Evolutionary conservation across 1,140 invertebrate species (phyloP), one percentile per base, ranked within the genome.

Genomic region (Drosophila trapezifrons): DNA sequence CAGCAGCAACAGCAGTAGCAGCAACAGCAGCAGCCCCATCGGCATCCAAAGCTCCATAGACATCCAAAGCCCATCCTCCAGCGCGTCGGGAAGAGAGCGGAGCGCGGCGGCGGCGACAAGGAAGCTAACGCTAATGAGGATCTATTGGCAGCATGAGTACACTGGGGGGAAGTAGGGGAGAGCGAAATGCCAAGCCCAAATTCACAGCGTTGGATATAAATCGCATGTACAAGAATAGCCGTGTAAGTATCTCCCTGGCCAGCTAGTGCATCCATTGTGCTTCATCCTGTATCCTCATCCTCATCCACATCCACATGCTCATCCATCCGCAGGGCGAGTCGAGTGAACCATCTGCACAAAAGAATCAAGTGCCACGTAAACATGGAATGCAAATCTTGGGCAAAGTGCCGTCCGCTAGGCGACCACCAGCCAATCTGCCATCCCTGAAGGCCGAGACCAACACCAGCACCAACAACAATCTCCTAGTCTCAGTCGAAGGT

Each of bases 301-400:
- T 42, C 20, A 18, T 51, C n/a, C 1, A 5, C n/a, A 4, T 17
- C 9, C n/a, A 29, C 6, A 51, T 18, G 5, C n/a, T 7, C 1
- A 12, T 51, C n/a, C 27, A 32, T 37, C 18, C 13, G 37, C 86
- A 98, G 96, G 97, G 97, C 91, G 97, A 98, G 94, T 95, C 95
- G 93, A 96, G 95, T 91, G 96, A 97, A 93, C 96, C 96, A 91
- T 96, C 96, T 90, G 95, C 96, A 92, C 96, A 96, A 90, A 97
- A 97, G 94, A 97, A 96, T 93, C 95, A 96, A 94, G 94, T 96
- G 94, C 95, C 95, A 91, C 96, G 96, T 93, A 98, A 98, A 96
- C 97, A 98, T 98, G 98, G 98, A 95, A 97, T 99, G 95, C 98
- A 98, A 96, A 97, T 95, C 94, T 95, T 99, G 95, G 98, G 98